Evolutionary conservation across 2,797 vertebrate genomes (phyloP), one percentile per base, ranked within the genome.

Genomic region (Furcifer pardalis): DNA sequence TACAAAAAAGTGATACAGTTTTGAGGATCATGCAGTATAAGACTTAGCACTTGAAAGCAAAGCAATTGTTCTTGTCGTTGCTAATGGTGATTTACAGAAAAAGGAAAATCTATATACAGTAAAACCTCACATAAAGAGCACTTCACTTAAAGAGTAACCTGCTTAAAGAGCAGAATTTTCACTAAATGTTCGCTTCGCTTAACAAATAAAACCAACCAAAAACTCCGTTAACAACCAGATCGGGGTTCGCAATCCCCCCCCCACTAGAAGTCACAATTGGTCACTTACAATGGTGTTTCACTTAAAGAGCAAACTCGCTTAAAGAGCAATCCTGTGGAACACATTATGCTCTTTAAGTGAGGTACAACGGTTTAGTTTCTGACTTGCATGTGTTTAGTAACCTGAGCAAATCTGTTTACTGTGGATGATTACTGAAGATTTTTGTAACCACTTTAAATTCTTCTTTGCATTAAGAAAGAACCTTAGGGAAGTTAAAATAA

Each of bases 361-460:
- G n/a, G n/a, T n/a, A n/a, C n/a, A n/a, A n/a, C n/a, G n/a, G n/a
- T 86, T 92, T 82, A 88, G 84, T 32, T 89, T 82, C 85, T 81
- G 68, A 46, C 60, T 88, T 87, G 76, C 77, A 84, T 86, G 89
- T 87, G 62, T 91, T 44, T 83, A 87, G 92, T 88, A 95, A 94
- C 91, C 89, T 83, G 88, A 91, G n/a, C 92, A 88, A 85, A 89
- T 82, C 62, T 2, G 73, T 92, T 93, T 52, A 4, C 32, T 30
- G 37, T 76, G 56, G 7, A 0, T 0, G 59, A 83, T 59, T 76
- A 82, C 69, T 69, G 15, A 65, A 76, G 27, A n/a, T 75, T 68
- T 87, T 66, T 19, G 82, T 86, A 62, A 35, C 85, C 87, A 12
- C 0, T 2, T 6, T 72, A 84, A 56, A 32, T 86, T 72, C 77